Base-by-base conservation (phyloP, 2,888 invertebrate genomes). In the Cataglyphis cursor region DNA sequence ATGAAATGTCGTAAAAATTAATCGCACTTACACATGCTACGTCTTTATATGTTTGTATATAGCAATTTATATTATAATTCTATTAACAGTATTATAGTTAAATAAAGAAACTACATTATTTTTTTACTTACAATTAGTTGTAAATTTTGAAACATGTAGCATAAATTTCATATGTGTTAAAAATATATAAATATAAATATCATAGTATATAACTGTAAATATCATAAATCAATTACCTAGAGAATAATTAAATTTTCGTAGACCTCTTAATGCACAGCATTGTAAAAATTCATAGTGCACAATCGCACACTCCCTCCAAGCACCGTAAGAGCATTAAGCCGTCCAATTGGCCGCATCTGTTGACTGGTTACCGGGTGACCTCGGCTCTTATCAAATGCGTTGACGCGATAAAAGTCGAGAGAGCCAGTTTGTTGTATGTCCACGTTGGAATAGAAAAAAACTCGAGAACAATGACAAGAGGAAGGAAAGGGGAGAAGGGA, bases 301-400 rank as follows among this genome's bases (percentile, higher is more conserved):
- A 44, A 68, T 59, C 21, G 9, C 38, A 66, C 54, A 31, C 21
- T 59, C 72, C 24, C 59, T 59, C 4, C 70, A 8, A 59, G 73
- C 70, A 82, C 73, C 75, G 75, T 72, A 85, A 76, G 61, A 81
- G 68, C 57, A 87, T 89, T 89, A 87, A 87, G 82, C 76, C 73
- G 87, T 44, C 86, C 92, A 93, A 94, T 93, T 92, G 91, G 88
- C 81, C 89, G 91, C 92, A 91, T 93, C 92, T 93, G 93, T 92
- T 90, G 91, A 91, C 91, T 86, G 91, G 91, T 91, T 91, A 93
- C 90, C 91, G 90, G 90, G 89, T 92, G 93, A 93, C 93, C 93
- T 93, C 93, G 92, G 87, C 84, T 90, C 90, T 92, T 92, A 93
- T 93, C 93, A 93, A 93, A 92, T 88, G 88, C 91, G 90, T 92